Evolutionary conservation across 2,797 vertebrate species (phyloP), one percentile per base, ranked within the genome.

Genomic region (Microcaecilia unicolor): DNA sequence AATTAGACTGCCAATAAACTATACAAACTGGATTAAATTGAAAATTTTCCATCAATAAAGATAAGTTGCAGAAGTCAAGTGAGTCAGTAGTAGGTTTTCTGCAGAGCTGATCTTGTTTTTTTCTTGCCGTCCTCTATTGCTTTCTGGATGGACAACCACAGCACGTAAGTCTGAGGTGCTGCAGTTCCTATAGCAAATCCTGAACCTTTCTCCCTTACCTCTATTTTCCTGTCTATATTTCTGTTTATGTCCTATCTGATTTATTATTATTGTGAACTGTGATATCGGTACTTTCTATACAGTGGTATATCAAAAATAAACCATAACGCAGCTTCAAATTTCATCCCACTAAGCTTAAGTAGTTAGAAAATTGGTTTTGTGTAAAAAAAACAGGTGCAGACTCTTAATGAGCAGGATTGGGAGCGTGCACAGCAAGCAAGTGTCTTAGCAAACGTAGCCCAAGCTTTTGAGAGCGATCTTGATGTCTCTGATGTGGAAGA

Each of bases 331-430:
- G n/a, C n/a, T n/a, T n/a, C n/a, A n/a, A n/a, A n/a, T n/a, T n/a
- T n/a, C n/a, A n/a, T n/a, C n/a, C n/a, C n/a, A n/a, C n/a, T n/a
- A n/a, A n/a, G n/a, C n/a, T n/a, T n/a, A n/a, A n/a, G n/a, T n/a
- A n/a, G n/a, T n/a, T n/a, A n/a, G n/a, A n/a, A n/a, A n/a, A n/a
- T n/a, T n/a, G n/a, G n/a, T 28, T 21, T 13, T 51, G 16, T 34
- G 7, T 4, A 2, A 27, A 4, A 3, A 18, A 38, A 31, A 0
- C 63, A 98, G 94, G 96, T 98, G 49, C 95, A 98, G 53, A 98
- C 96, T 2, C 70, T 99, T 21, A 96, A 98, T 0, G 93, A 98
- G 51, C 96, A 98, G 80, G 96, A 99, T 13, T 99, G 96, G 96
- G 93, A 99, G 42, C 85, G 96, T 5, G 90, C 92, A 41, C 96